A percentile compares a stretch with the other conserved stretches of the same genome.
Evolutionary conservation across 2,113 vertebrate species (phyloP).

Genomic region (Naja naja): DNA sequence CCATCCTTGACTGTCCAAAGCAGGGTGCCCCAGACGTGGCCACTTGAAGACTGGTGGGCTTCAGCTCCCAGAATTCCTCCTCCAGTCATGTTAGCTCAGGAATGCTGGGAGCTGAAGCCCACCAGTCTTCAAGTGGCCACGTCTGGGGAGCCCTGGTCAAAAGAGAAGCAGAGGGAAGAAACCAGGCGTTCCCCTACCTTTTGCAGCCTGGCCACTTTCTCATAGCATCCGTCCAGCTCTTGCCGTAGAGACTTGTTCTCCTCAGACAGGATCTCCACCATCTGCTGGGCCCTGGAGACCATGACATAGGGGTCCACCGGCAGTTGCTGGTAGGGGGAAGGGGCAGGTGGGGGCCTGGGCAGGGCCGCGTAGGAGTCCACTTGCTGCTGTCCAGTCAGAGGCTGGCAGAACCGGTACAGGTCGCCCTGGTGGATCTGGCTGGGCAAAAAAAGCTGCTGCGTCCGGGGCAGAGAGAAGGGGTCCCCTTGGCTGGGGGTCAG

Average conservation of each 20-base stretch:
- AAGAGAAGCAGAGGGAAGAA: too few relatives aligned
- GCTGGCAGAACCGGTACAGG: constrained; percentile 66
- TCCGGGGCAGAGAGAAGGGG: constrained; percentile 64
- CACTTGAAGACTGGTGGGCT: too few relatives aligned
- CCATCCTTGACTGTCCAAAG: background rate
- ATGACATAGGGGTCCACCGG: constrained; percentile 88
- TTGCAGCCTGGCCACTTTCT: constrained; percentile 92
- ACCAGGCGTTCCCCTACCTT: constrained; percentile 75
- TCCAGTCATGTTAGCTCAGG: too few relatives aligned
- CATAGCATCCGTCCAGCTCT: constrained; percentile 89
- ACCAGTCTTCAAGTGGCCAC: too few relatives aligned
- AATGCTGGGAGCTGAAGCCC: too few relatives aligned
- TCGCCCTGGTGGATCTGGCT: constrained; percentile 77
- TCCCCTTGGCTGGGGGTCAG: constrained; percentile 73
- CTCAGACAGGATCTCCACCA: constrained; percentile 91
- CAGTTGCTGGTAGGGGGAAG: constrained; percentile 78
- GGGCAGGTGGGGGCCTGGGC: constrained; percentile 80
- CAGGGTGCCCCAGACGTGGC: too few relatives aligned
- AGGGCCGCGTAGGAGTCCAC: constrained; percentile 78
- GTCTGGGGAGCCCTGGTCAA: too few relatives aligned
- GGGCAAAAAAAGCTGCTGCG: constrained; percentile 70
- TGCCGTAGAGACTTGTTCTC: constrained; percentile 90
- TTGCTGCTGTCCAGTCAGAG: constrained; percentile 67
- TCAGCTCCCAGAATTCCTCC: too few relatives aligned
- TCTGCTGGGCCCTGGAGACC: constrained; percentile 90